Base-by-base conservation (phyloP, 2,888 invertebrate genomes). In the Acronicta aceris region DNA sequence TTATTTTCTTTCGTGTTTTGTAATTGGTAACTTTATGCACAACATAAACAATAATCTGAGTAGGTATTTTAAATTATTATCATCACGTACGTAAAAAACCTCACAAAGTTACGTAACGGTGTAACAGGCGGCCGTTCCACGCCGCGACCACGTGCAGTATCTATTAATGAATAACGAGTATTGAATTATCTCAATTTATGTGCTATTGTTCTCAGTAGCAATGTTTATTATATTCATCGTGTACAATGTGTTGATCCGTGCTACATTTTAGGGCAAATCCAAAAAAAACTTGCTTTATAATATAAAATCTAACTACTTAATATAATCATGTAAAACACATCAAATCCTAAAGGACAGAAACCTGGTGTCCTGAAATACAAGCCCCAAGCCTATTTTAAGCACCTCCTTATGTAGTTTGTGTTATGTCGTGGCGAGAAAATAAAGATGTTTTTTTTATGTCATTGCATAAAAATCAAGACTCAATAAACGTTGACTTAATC, bases 161-260 rank as follows among this genome's bases (percentile, higher is more conserved):
- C n/a, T n/a, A n/a, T n/a, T 45, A 15, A 9, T 33, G 33, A 33
- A 12, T 33, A 33, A 33, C 50, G 33, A 56, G 10, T 57, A 55
- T 63, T 60, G 56, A 76, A 63, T 58, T 74, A 78, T 67, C 72
- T 55, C 40, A 54, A 85, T 85, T 81, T 82, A 82, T 81, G 71
- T 65, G 59, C 63, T 70, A 79, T 78, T 51, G 48, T 67, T 67
- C 27, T 42, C 46, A 25, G 17, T 16, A 54, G 21, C 51, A 61
- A 58, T 46, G 48, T 63, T 55, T 64, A 38, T 54, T 9, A n/a
- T 6, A 2, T n/a, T 38, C 7, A 2, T 38, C 7, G 1, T 38
- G n/a, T 36, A 36, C 10, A 10, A 33, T 33, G 33, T 2, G 21
- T 21, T 21, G 21, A 21, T 21, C 21, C 21, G 4, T 21, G 21